phyloP scores from a whole-genome alignment of 2,797 vertebrate genomes.

The Ceyx erithaca region DNA sequence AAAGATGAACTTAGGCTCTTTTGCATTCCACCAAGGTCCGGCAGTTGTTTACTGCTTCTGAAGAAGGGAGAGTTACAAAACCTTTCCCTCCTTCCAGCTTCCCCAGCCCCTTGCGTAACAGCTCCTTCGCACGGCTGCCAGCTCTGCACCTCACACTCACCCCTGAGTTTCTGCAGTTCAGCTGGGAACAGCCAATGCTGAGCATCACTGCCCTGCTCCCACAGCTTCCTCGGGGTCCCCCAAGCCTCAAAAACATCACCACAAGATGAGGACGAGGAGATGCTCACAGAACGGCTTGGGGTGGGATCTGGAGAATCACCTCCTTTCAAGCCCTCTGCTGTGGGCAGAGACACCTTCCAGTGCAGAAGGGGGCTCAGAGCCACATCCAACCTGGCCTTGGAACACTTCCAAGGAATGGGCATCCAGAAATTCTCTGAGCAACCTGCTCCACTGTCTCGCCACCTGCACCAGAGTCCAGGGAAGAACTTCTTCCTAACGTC shows the following conservation, averaged over 20 bases:
- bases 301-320: not conserved
- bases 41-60: not conserved
- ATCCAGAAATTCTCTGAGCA: not conserved
- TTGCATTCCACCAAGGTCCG: not conserved
- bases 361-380: too few relatives aligned
- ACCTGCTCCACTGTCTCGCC: not conserved
- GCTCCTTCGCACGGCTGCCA: accelerated
- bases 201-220: not conserved
- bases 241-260: not conserved
- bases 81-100: not conserved
- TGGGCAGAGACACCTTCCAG: not conserved
- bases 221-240: not conserved
- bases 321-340: not conserved
- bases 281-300: not conserved
- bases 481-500: not conserved
- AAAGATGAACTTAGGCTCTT: not conserved
- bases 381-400: too few relatives aligned
- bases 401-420: too few relatives aligned
- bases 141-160: accelerated
- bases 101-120: not conserved
- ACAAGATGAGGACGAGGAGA: not conserved
- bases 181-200: accelerated
- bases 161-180: not conserved
- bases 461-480: too few relatives aligned
- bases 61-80: not conserved